These are phyloP conservation scores for Halcyon chelicuti DNA, from an alignment of 2,797 vertebrate species.

Conservation along the genomic window DNA sequence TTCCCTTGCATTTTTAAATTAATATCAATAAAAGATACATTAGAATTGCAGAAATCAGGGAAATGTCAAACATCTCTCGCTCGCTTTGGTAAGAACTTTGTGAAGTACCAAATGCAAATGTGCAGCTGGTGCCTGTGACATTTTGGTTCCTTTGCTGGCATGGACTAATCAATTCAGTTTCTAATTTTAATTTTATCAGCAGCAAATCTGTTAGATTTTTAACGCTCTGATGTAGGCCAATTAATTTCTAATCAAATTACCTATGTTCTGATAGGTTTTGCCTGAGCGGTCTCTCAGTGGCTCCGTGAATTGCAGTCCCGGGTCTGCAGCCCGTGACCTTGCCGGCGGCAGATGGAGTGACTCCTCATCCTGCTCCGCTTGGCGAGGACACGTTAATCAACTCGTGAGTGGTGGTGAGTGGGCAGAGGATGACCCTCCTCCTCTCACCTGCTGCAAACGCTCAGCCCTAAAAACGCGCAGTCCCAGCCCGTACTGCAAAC, in stretches of 20 bases:
- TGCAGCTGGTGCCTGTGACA: conserved; percentile 71
- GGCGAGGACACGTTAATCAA: background rate
- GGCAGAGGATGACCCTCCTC: background rate
- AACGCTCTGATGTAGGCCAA: conserved; percentile 43
- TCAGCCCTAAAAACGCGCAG: fast-evolving
- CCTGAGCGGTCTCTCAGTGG: background rate
- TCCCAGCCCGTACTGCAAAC: background rate
- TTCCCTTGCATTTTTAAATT: conserved; percentile 2
- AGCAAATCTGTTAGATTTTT: conserved; percentile 58
- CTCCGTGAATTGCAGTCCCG: fast-evolving
- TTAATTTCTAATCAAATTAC: conserved; percentile 63
- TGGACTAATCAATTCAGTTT: conserved; percentile 63
- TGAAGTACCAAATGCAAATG: conserved; percentile 71
- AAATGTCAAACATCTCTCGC: conserved; percentile 71
- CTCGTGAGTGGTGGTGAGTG: background rate
- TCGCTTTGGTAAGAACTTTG: conserved; percentile 57
- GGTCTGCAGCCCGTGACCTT: background rate
- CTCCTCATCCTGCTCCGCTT: fast-evolving
- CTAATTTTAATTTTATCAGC: conserved; percentile 70
- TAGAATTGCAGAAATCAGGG: conserved; percentile 61
- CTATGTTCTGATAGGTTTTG: background rate
- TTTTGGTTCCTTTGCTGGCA: conserved; percentile 64
- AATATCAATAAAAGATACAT: conserved; percentile 49
- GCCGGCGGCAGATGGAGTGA: fast-evolving
- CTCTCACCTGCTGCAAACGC: background rate